Evolutionary conservation across 2,113 vertebrate species (phyloP).

Genomic region (Myrmophylax atrothorax): DNA sequence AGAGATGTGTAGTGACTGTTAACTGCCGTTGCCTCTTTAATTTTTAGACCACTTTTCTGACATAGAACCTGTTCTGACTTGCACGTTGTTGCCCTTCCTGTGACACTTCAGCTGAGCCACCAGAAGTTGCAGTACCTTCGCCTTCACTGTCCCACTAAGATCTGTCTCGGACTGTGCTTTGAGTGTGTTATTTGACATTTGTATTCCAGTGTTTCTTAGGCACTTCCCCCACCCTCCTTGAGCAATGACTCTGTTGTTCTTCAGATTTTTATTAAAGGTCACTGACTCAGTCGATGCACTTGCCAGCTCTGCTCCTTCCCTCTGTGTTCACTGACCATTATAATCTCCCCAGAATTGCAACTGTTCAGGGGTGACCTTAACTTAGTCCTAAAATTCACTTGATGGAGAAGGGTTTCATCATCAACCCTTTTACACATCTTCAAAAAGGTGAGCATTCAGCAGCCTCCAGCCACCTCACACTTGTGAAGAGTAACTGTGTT

Average conservation of each 20-base stretch:
- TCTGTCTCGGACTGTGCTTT: not conserved
- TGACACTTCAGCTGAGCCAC: not conserved
- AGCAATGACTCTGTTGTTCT: not conserved
- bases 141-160: accelerated
- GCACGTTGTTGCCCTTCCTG: not conserved
- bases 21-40: not conserved
- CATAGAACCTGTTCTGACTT: not conserved
- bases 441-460: not conserved
- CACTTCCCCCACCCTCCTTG: not conserved
- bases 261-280: not conserved
- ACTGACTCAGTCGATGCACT: not conserved
- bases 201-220: not conserved
- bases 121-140: not conserved
- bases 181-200: not conserved
- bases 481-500: not conserved
- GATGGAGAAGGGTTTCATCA: not conserved
- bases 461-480: not conserved
- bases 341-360: not conserved
- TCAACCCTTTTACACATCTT: not conserved
- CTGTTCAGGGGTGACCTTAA: not conserved
- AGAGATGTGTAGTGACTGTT: not conserved
- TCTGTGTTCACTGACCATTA: not conserved
- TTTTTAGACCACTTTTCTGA: not conserved
- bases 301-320: not conserved
- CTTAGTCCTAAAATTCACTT: not conserved